A percentile compares a stretch with the other conserved stretches of the same genome.
phyloP scores from a whole-genome alignment of 2,113 vertebrate genomes.

The Gymnorhina tibicen region DNA sequence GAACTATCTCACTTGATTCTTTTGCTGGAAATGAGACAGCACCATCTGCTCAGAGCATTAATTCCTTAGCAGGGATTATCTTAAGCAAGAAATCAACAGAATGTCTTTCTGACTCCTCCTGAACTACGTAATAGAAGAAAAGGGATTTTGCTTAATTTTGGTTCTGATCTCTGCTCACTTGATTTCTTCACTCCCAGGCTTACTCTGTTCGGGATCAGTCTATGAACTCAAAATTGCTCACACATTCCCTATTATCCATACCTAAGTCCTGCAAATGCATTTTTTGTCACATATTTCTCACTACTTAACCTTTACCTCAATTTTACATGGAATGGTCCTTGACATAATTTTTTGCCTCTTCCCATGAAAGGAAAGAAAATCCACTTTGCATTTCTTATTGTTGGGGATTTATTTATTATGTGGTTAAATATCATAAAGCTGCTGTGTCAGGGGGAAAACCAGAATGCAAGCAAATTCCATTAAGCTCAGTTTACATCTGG shows the following conservation, averaged over 20 bases:
- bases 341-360: not conserved
- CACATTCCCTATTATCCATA: not conserved
- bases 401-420: not conserved
- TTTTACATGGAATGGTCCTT: not conserved
- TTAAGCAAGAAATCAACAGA: constrained; percentile 77
- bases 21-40: constrained; percentile 76
- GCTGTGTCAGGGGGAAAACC: not conserved
- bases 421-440: not conserved
- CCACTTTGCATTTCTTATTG: not conserved
- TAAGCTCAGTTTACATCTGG: not conserved
- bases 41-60: constrained; percentile 77
- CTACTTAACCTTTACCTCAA: not conserved
- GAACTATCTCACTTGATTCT: constrained; percentile 77
- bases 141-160: constrained; percentile 43
- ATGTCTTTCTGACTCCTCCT: constrained; percentile 71
- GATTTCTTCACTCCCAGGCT: constrained; percentile 45
- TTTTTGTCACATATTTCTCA: not conserved
- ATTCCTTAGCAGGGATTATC: constrained; percentile 79
- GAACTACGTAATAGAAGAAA: constrained; percentile 67
- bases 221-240: not conserved
- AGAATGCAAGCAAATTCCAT: not conserved
- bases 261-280: not conserved
- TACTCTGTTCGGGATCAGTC: not conserved
- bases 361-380: not conserved
- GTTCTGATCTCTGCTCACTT: constrained; percentile 66